Conservation (phyloP, 2,888 invertebrate genomes). For the Clepsis dumicolana region DNA sequence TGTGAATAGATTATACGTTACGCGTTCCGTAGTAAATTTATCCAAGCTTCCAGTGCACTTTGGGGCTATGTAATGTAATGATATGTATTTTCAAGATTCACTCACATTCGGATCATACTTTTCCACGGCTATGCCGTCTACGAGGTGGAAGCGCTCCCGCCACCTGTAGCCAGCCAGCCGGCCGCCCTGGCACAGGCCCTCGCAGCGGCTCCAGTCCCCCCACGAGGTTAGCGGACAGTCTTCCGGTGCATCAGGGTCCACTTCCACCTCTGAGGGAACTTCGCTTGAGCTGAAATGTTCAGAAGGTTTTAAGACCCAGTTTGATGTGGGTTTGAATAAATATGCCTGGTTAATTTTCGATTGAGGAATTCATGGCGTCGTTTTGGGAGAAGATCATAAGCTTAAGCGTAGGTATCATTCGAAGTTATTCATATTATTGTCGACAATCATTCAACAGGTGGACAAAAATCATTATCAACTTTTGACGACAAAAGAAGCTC, state of each 20-base stretch:
- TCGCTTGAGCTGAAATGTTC: conserved; percentile 55
- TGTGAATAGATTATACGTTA: too few relatives aligned
- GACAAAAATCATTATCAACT: too few relatives aligned
- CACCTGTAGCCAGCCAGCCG: conserved; percentile 65
- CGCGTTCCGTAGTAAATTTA: too few relatives aligned
- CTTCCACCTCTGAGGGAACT: conserved; percentile 58
- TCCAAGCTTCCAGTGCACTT: neutral
- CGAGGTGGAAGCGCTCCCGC: conserved; percentile 74
- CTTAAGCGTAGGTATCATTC: too few relatives aligned
- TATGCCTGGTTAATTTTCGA: too few relatives aligned
- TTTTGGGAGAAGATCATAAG: too few relatives aligned
- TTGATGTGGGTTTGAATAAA: neutral
- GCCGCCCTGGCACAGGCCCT: conserved; percentile 67
- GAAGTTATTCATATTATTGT: too few relatives aligned
- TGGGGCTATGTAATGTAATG: neutral
- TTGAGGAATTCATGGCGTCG: too few relatives aligned
- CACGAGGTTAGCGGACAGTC: conserved; percentile 73
- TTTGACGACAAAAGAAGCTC: too few relatives aligned
- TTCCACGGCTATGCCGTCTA: conserved; percentile 72
- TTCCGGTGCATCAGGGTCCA: conserved; percentile 64
- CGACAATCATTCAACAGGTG: too few relatives aligned
- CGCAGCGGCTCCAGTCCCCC: conserved; percentile 74
- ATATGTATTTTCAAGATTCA: conserved; percentile 29
- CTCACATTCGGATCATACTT: conserved; percentile 75
- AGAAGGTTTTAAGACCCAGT: neutral